A percentile compares a stretch with the other conserved stretches of the same genome.
Conservation (phyloP, 2,888 invertebrate species). For the Phaedon cochleariae region DNA sequence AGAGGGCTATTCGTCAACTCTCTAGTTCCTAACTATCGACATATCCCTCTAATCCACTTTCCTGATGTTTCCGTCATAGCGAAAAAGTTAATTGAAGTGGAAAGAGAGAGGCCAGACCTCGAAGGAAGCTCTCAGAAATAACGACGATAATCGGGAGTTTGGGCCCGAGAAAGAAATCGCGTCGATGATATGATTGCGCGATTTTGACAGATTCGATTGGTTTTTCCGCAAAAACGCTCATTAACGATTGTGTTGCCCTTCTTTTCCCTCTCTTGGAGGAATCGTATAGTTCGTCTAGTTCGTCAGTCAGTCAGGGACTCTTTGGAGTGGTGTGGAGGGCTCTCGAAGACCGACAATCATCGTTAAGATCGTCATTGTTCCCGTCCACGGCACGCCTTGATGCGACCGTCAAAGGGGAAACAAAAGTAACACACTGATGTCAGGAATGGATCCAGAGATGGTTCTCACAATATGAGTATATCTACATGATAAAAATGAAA, state of each 20-base stretch:
- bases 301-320: conserved; percentile 50
- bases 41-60: neutral
- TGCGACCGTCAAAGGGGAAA: conserved; percentile 51
- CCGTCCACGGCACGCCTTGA: conserved; percentile 42
- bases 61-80: neutral
- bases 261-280: conserved; percentile 52
- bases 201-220: conserved; percentile 57
- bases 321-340: conserved; percentile 43
- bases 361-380: conserved; percentile 60
- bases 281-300: neutral
- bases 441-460: conserved; percentile 28
- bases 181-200: conserved; percentile 54
- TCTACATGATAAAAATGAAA: too few relatives aligned
- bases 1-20: too few relatives aligned
- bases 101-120: conserved; percentile 18
- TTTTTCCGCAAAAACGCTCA: conserved; percentile 53
- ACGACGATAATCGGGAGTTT: conserved; percentile 45
- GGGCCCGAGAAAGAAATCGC: conserved; percentile 43
- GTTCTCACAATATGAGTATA: neutral
- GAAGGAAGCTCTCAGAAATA: conserved; percentile 38
- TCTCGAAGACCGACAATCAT: conserved; percentile 61
- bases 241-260: conserved; percentile 58
- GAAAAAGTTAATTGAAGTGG: conserved; percentile 31
- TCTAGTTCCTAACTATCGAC: too few relatives aligned
- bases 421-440: conserved; percentile 5